These are phyloP conservation scores for Phrynocephalus vlangalii DNA, from an alignment of 2,797 vertebrate species.

Conservation along the genomic window DNA sequence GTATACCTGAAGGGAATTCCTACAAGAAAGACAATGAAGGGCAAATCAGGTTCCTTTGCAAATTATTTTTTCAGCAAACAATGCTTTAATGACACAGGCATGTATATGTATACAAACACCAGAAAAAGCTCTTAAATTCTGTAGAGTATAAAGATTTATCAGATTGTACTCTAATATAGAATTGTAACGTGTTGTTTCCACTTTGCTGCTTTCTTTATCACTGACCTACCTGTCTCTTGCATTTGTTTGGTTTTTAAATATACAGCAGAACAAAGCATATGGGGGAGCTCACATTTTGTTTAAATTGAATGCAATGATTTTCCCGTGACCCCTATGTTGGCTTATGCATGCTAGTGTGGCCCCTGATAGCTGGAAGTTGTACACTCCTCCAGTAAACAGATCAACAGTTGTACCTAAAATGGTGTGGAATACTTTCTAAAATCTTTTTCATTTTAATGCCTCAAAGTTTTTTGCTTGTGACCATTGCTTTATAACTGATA, in stretches of 20 bases:
- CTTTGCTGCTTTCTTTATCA: slow-evolving; percentile 55
- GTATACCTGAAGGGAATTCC: background rate
- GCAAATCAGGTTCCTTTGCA: slow-evolving; percentile 40
- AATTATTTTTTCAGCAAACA: slow-evolving; percentile 47
- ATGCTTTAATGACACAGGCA: slow-evolving; percentile 37
- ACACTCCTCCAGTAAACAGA: no score
- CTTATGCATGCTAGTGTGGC: no score
- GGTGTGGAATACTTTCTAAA: no score
- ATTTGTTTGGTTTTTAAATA: background rate
- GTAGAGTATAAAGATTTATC: background rate
- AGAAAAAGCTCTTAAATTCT: background rate
- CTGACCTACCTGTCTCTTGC: slow-evolving; percentile 56
- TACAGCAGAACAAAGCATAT: no score
- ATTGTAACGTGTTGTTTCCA: slow-evolving; percentile 60
- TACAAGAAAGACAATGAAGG: slow-evolving; percentile 13
- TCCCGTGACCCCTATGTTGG: no score
- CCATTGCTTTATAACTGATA: no score
- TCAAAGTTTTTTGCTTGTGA: no score
- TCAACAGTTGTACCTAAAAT: no score
- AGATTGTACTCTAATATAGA: slow-evolving; percentile 57
- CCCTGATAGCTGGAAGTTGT: no score
- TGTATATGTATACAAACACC: slow-evolving; percentile 35
- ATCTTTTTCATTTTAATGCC: no score
- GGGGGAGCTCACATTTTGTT: no score
- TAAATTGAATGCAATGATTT: no score